Base-by-base conservation (phyloP, 2,113 vertebrate species). In the Ariopsis seemanni region DNA sequence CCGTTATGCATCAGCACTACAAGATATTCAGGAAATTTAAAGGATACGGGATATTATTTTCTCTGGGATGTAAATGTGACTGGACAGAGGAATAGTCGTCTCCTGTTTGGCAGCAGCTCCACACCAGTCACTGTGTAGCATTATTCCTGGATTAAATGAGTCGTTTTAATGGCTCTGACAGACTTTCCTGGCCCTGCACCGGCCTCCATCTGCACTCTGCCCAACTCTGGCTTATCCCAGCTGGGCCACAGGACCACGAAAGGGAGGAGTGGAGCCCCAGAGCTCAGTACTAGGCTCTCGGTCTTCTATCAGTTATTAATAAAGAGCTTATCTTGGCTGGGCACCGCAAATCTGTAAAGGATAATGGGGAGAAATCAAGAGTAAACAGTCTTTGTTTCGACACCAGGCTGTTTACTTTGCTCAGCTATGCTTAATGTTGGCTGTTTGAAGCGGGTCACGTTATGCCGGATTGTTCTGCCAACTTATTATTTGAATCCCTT, bases 111-210 rank as follows among this genome's bases (percentile, higher is more conserved):
- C 88, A 60, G 25, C 71, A 27, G 79, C 50, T 48, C n/a, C 72
- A 62, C 25, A 91, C 93, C 94, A 94, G 95, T 96, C 95, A 94
- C 95, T 96, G 94, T 94, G 95, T 94, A 95, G 94, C 94, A 92
- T 95, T 95, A 95, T 95, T 94, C 93, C 95, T 94, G 93, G 96
- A 96, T 96, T 97, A 96, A 97, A 97, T 97, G 96, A 97, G 95
- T 96, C 95, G 95, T 96, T 96, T 95, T 96, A 96, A 96, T 96
- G 95, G 94, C 94, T 94, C 95, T 97, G 96, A 96, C 96, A 97
- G 95, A 92, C 95, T 96, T 96, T 95, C 96, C 96, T 95, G 94
- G 95, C 95, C 95, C 94, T 94, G 94, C 92, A 94, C 95, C 94
- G 95, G 94, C 94, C 95, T 95, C 96, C 96, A 96, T 97, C 96